Evolutionary conservation across 2,797 vertebrate species (phyloP).

Genomic region (Eptatretus atami): DNA sequence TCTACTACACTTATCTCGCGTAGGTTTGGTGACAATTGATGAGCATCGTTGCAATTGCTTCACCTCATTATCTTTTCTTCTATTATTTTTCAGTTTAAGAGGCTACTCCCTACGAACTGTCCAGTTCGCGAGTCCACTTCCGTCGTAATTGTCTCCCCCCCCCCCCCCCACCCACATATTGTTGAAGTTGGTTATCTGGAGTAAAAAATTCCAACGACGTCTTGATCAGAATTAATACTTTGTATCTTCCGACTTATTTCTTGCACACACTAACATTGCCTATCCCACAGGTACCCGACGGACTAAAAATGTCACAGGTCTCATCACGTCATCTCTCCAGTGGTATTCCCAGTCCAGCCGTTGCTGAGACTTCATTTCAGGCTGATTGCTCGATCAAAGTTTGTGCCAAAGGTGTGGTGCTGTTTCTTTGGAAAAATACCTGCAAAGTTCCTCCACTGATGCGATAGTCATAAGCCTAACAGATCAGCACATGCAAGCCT

Average conservation of each 20-base stretch:
- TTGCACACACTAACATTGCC: not conserved
- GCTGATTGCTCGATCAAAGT: slow-evolving; percentile 86
- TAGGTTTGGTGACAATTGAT: slow-evolving; percentile 9
- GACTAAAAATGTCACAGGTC: slow-evolving; percentile 58
- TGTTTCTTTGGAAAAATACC: not conserved
- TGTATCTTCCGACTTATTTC: too few species aligned
- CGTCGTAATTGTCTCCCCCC: too few species aligned
- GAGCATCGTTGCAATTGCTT: not conserved
- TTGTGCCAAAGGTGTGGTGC: slow-evolving; percentile 90
- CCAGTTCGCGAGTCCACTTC: not conserved
- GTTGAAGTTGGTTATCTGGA: too few species aligned
- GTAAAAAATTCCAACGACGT: too few species aligned
- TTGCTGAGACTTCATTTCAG: slow-evolving; percentile 74
- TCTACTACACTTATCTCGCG: slow-evolving; percentile 1
- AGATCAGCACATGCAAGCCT: not conserved
- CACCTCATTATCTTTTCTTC: not conserved
- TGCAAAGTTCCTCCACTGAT: too few species aligned
- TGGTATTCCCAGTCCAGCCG: slow-evolving; percentile 90
- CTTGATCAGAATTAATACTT: too few species aligned
- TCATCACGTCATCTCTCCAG: slow-evolving; percentile 85
- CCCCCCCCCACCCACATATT: too few species aligned
- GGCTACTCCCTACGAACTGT: not conserved
- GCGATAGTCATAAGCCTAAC: too few species aligned
- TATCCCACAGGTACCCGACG: slow-evolving; percentile 49
- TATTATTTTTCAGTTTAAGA: not conserved